Base-by-base conservation (phyloP, 2,888 invertebrate genomes). In the Helobdella robusta region DNA sequence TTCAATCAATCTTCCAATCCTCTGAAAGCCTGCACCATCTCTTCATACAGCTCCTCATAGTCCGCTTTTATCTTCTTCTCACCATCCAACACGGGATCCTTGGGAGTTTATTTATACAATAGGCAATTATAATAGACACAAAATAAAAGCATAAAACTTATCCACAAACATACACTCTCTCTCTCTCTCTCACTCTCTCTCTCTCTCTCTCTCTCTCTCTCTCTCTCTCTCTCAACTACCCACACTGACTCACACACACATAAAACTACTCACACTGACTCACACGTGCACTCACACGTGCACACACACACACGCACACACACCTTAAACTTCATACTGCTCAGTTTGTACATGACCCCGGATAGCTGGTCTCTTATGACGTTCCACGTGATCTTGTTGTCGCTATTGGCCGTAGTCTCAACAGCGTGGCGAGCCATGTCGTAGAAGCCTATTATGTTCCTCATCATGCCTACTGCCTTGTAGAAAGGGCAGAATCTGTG, bases 241-340 rank as follows among this genome's bases (percentile, higher is more conserved):
- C n/a, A n/a, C n/a, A n/a, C n/a, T n/a, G 3, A 59, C 6, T 20
- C n/a, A 4, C 5, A 59, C 36, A 59, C 35, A 8, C 11, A n/a
- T 36, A 59, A 28, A 52, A 52, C 34, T 5, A 58, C 58, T 30
- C 5, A 8, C 58, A 5, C 18, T 25, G 30, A 6, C 28, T n/a
- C 5, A 23, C 54, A n/a, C 34, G 20, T 50, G 6, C n/a, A n/a
- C 5, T 23, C 50, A 30, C 6, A n/a, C 8, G 8, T 11, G 20
- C 50, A 50, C 18, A 50, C 20, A 5, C 28, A 4, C 25, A 63
- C 8, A 32, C 28, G 4, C 36, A 34, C 25, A 64, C 2, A 72
- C 75, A 89, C 90, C 86, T 94, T 95, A 85, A 98, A 98, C 83
- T 98, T 98, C 97, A 98, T 98, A 78, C 91, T 91, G 77, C 91